A percentile compares a stretch with the other conserved stretches of the same genome.
Evolutionary conservation across 2,888 invertebrate species (phyloP).

Genomic region (Rhyacophila evoluta): DNA sequence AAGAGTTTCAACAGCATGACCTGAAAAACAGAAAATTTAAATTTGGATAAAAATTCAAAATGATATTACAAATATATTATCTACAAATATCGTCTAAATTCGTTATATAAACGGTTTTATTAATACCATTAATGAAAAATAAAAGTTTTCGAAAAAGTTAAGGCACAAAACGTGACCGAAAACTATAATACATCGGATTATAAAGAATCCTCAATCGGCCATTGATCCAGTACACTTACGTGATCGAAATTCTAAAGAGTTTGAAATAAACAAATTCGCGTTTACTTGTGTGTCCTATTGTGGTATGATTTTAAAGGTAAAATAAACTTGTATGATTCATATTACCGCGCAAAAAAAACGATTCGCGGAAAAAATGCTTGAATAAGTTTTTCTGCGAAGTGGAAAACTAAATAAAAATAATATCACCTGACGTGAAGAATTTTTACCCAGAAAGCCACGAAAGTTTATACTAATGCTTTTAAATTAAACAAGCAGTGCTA

Average conservation of each 20-base stretch:
- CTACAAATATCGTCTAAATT: no score
- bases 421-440: neutral
- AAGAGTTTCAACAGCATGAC: no score
- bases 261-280: neutral
- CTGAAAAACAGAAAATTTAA: no score
- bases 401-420: neutral
- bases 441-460: neutral
- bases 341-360: neutral
- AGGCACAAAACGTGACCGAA: no score
- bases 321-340: neutral
- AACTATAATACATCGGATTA: no score
- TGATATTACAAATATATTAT: no score
- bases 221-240: neutral
- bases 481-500: no score
- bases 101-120: no score
- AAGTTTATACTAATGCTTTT: neutral
- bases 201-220: neutral
- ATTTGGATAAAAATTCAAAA: no score
- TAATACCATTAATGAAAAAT: no score
- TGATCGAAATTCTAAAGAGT: neutral
- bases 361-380: neutral
- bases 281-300: neutral
- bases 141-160: no score
- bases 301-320: neutral
- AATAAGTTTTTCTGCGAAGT: neutral